These are phyloP conservation scores for Myripristis jacobus DNA, from an alignment of 2,797 vertebrate species.

Conservation along the genomic window DNA sequence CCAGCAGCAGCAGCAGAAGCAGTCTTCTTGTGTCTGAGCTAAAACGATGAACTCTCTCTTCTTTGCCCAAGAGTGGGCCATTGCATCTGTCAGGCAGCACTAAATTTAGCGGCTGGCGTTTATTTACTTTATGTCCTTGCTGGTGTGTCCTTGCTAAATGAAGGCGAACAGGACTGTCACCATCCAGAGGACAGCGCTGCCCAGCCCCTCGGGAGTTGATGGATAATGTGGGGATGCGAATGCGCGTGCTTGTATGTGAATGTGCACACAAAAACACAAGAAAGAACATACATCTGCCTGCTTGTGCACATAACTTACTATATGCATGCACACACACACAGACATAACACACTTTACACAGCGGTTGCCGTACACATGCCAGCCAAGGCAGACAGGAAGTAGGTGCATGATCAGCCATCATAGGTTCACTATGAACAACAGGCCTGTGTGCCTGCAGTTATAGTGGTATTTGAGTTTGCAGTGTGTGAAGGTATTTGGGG, in stretches of 20 bases:
- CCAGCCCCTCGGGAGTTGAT: slow-evolving; percentile 67
- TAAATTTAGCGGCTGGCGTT: slow-evolving; percentile 79
- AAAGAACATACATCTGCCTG: slow-evolving; percentile 39
- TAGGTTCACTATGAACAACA: slow-evolving; percentile 39
- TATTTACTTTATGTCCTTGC: slow-evolving; percentile 84
- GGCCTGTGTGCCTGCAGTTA: slow-evolving; percentile 67
- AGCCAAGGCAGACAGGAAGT: slow-evolving; percentile 52
- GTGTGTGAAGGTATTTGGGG: slow-evolving; percentile 73
- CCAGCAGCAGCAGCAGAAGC: slow-evolving; percentile 17
- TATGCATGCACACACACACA: slow-evolving; percentile 17
- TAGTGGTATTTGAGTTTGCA: slow-evolving; percentile 78
- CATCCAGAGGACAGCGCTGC: slow-evolving; percentile 70
- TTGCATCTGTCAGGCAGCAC: slow-evolving; percentile 63
- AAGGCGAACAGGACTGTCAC: slow-evolving; percentile 76
- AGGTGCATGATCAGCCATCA: slow-evolving; percentile 54
- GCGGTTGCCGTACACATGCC: slow-evolving; percentile 42
- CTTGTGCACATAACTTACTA: slow-evolving; percentile 41
- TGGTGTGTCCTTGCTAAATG: slow-evolving; percentile 83
- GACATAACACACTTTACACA: slow-evolving; percentile 33
- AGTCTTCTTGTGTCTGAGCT: slow-evolving; percentile 22
- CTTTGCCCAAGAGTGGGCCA: slow-evolving; percentile 33
- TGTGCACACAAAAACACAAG: slow-evolving; percentile 28
- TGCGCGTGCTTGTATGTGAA: slow-evolving; percentile 3
- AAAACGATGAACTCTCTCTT: slow-evolving; percentile 55
- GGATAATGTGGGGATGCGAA: slow-evolving; percentile 57